Conservation (phyloP, 2,797 vertebrate species). For the Enteromius fasciolatus region DNA sequence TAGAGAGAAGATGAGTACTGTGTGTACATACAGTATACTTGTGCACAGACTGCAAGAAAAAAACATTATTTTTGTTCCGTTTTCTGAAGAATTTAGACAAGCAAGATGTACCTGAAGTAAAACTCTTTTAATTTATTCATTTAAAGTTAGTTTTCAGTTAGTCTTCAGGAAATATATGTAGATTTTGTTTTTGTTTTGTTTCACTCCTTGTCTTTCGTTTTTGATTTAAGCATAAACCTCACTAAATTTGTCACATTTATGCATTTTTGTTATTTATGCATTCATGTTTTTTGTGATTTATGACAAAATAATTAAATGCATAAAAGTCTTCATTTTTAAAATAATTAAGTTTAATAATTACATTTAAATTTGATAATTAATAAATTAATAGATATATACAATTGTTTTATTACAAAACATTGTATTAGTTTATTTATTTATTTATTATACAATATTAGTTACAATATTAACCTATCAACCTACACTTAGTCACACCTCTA, state of each 20-base stretch:
- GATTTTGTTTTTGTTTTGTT: no score
- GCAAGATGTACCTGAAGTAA: background rate
- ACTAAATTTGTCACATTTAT: background rate
- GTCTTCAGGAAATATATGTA: no score
- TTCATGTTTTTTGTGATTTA: background rate
- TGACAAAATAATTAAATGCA: background rate
- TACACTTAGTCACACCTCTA: background rate
- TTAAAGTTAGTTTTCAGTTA: no score
- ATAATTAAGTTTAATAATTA: background rate
- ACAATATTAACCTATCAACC: no score
- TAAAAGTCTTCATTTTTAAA: background rate
- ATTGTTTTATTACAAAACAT: no score
- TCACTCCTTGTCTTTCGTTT: background rate
- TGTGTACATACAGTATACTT: slow-evolving; percentile 4
- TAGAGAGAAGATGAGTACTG: background rate
- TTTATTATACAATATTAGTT: background rate
- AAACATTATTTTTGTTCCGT: background rate
- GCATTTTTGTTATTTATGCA: background rate
- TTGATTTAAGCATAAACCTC: background rate
- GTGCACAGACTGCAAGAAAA: background rate
- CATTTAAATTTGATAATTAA: no score
- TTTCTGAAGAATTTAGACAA: background rate
- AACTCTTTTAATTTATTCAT: no score
- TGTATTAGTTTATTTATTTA: background rate
- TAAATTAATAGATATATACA: no score